Evolutionary conservation across 2,113 vertebrate genomes (phyloP).

Genomic region (Myrmecophaga tridactyla): DNA sequence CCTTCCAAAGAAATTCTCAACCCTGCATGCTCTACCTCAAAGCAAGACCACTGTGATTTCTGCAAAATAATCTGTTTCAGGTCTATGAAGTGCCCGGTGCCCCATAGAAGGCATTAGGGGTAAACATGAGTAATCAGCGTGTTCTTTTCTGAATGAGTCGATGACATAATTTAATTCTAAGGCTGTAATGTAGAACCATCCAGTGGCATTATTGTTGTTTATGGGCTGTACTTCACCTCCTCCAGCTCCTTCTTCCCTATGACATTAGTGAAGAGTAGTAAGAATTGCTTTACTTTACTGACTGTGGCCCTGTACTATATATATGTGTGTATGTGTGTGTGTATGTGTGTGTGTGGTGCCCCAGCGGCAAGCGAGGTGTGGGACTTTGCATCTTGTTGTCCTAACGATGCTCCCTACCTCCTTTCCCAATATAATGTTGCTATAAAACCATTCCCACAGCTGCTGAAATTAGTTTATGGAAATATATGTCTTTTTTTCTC

Average conservation of each 20-base stretch:
- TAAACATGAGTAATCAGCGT: not conserved
- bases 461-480: constrained; percentile 46
- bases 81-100: fast-evolving
- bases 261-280: not conserved
- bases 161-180: not conserved
- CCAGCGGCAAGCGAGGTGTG: not conserved
- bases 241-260: not conserved
- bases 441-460: not conserved
- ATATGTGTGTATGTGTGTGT: no score
- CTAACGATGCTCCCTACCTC: not conserved
- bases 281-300: not conserved
- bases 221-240: not conserved
- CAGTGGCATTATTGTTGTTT: not conserved
- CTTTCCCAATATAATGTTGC: not conserved
- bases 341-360: no score
- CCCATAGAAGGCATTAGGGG: not conserved
- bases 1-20: not conserved
- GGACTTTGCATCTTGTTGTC: not conserved
- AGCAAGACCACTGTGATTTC: not conserved
- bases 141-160: not conserved
- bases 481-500: not conserved
- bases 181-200: not conserved
- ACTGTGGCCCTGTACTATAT: not conserved
- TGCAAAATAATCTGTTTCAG: not conserved
- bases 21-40: not conserved